Conservation (phyloP, 2,888 invertebrate genomes). For the Hypsopygia costalis region DNA sequence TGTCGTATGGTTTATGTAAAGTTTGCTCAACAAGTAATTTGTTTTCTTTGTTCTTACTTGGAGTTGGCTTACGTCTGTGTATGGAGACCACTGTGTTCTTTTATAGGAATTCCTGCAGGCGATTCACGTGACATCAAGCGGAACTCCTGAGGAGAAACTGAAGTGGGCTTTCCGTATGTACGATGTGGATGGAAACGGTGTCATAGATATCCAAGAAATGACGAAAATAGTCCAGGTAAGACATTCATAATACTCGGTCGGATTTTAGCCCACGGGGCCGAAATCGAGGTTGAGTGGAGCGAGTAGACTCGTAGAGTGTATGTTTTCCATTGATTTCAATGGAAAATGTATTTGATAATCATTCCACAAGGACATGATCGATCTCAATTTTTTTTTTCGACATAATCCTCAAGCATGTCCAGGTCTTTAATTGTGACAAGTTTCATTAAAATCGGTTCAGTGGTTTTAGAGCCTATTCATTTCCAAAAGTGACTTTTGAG, state of each 20-base stretch:
- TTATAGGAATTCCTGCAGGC: constrained; percentile 97
- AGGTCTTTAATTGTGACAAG: too few relatives aligned
- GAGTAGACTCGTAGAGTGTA: too few relatives aligned
- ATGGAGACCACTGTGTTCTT: constrained; percentile 42
- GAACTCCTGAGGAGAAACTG: constrained; percentile 98
- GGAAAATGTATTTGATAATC: too few relatives aligned
- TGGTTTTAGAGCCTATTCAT: too few relatives aligned
- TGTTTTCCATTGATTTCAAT: too few relatives aligned
- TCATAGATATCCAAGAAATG: constrained; percentile 99
- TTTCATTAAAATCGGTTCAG: too few relatives aligned
- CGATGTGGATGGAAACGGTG: constrained; percentile 98
- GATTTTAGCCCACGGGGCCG: too few relatives aligned
- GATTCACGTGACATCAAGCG: constrained; percentile 98
- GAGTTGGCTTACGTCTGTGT: constrained; percentile 11
- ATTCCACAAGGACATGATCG: too few relatives aligned
- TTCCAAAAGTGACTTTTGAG: too few relatives aligned
- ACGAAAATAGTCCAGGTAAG: constrained; percentile 98
- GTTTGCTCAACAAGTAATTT: constrained; percentile 12
- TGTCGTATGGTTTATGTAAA: constrained; percentile 7
- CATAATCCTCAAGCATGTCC: too few relatives aligned
- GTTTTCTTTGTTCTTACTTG: constrained; percentile 8
- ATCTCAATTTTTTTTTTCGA: too few relatives aligned
- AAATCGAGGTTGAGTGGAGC: too few relatives aligned
- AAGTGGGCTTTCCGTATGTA: constrained; percentile 99
- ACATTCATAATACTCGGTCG: not conserved